Conservation (phyloP, 2,888 invertebrate species). For the Eilema griseolum region DNA sequence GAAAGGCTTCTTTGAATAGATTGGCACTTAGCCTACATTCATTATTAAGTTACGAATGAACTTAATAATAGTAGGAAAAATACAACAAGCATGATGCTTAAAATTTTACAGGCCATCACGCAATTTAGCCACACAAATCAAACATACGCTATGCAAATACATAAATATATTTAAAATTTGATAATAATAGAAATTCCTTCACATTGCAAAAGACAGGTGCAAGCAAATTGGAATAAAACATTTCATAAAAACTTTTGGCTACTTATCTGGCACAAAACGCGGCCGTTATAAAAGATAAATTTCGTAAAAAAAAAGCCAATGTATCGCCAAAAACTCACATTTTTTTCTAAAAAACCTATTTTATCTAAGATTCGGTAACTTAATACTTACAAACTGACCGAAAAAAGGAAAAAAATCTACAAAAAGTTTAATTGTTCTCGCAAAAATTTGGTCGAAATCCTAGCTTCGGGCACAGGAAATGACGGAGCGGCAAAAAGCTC, state of each 20-base stretch:
- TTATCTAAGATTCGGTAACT: constrained; percentile 72
- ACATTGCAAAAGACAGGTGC: constrained; percentile 50
- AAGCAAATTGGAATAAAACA: constrained; percentile 34
- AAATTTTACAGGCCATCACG: too few relatives aligned
- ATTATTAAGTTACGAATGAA: too few relatives aligned
- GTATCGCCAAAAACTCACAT: constrained; percentile 62
- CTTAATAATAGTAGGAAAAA: too few relatives aligned
- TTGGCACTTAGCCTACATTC: too few relatives aligned
- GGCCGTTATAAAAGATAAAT: constrained; percentile 54
- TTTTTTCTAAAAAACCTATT: constrained; percentile 69
- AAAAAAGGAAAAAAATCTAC: constrained; percentile 65
- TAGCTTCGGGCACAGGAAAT: constrained; percentile 82
- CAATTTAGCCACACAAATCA: too few relatives aligned
- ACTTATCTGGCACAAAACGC: constrained; percentile 62
- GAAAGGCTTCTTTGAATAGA: too few relatives aligned
- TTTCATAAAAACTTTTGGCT: constrained; percentile 57
- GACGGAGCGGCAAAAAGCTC: constrained; percentile 67
- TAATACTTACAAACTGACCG: constrained; percentile 80
- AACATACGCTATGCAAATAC: not conserved
- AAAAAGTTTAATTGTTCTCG: constrained; percentile 79
- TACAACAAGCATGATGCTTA: too few relatives aligned
- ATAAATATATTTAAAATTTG: constrained; percentile 16
- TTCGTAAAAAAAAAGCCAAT: constrained; percentile 57
- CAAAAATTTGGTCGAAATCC: constrained; percentile 76
- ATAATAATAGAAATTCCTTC: constrained; percentile 19